Percentiles rank a stretch among this genome's conserved stretches.
Conservation (phyloP, 1,140 invertebrate species). For the Coelopa frigida region DNA sequence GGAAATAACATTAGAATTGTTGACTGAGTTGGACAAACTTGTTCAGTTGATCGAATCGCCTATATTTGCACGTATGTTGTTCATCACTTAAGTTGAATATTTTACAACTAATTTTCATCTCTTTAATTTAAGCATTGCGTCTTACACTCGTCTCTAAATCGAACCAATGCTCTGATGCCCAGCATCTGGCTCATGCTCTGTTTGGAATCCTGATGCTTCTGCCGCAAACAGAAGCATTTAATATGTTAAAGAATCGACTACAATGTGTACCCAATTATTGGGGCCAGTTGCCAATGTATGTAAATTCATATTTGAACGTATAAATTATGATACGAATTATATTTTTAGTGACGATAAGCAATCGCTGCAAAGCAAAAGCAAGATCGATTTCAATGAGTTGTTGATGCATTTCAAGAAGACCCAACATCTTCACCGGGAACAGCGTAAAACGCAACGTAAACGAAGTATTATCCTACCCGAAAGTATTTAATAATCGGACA, state of each 20-base stretch:
- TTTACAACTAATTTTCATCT: background rate
- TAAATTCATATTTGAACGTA: background rate
- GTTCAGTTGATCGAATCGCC: conserved; percentile 97
- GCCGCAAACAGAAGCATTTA: conserved; percentile 95
- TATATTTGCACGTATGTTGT: conserved; percentile 92
- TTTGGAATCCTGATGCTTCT: conserved; percentile 96
- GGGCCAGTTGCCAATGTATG: conserved; percentile 31
- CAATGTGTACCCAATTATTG: conserved; percentile 73
- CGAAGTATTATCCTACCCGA: conserved; percentile 36
- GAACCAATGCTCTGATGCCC: conserved; percentile 59
- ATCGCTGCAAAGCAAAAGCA: conserved; percentile 35
- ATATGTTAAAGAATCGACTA: conserved; percentile 75
- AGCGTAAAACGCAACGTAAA: conserved; percentile 42
- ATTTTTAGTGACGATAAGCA: conserved; percentile 25
- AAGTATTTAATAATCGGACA: conserved; percentile 9
- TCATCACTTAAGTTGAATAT: conserved; percentile 17
- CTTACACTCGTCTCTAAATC: conserved; percentile 69
- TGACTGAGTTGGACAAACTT: conserved; percentile 94
- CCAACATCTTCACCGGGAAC: conserved; percentile 49
- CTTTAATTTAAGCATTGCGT: conserved; percentile 64
- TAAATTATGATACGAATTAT: conserved; percentile 1
- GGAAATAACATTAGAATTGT: conserved; percentile 92
- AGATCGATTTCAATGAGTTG: conserved; percentile 54
- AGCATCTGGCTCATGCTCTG: conserved; percentile 77
- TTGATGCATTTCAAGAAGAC: conserved; percentile 51